phyloP scores from a whole-genome alignment of 2,113 vertebrate genomes.

The Stigmatopora nigra region DNA sequence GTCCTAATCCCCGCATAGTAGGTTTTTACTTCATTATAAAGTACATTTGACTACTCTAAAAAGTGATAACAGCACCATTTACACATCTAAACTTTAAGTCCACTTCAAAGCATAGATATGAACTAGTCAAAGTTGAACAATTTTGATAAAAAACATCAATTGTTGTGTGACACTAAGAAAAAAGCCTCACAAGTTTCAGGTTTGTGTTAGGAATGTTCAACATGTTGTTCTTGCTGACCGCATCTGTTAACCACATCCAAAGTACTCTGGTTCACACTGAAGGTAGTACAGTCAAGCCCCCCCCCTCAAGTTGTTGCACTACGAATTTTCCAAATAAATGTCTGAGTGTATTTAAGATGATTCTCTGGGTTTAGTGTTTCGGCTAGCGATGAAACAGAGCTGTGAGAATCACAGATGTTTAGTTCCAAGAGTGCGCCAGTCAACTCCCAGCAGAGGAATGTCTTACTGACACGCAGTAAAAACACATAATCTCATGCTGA shows the following conservation, averaged over 20 bases:
- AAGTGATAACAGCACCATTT: background rate
- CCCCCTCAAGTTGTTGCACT: conserved; percentile 41
- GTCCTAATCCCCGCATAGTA: background rate
- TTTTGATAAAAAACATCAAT: conserved; percentile 17
- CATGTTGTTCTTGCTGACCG: conserved; percentile 53
- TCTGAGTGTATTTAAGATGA: conserved; percentile 46
- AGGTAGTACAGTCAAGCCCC: conserved; percentile 41
- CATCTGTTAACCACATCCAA: conserved; percentile 49
- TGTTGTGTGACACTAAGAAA: conserved; percentile 22
- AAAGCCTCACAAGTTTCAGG: conserved; percentile 22
- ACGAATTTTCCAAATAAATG: conserved; percentile 61
- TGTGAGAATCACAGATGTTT: conserved; percentile 57
- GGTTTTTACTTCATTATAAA: background rate
- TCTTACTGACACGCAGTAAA: conserved; percentile 43
- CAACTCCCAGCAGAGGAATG: conserved; percentile 65
- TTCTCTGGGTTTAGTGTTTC: conserved; percentile 63
- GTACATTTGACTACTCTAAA: background rate
- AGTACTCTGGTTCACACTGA: conserved; percentile 39
- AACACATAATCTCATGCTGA: conserved; percentile 45
- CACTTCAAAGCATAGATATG: background rate
- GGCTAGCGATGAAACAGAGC: conserved; percentile 44
- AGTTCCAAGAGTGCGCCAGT: conserved; percentile 39
- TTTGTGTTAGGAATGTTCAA: conserved; percentile 42
- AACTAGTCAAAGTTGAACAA: conserved; percentile 13
- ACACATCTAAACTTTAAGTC: background rate